Percentiles rank a stretch among this genome's conserved stretches.
Conservation (phyloP, 2,797 vertebrate genomes). For the Etheostoma perlongum region DNA sequence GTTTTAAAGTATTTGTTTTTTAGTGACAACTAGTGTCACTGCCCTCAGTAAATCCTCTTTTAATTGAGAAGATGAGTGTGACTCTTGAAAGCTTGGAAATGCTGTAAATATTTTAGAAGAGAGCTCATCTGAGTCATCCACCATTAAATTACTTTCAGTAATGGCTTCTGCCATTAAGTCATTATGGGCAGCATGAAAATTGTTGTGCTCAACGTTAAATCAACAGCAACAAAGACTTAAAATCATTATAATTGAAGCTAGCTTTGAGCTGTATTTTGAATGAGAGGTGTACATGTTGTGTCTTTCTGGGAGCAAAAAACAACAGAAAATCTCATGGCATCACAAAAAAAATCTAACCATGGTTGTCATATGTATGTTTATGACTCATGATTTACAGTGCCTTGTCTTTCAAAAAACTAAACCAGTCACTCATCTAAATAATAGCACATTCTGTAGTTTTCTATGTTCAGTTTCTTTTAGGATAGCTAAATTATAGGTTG, state of each 20-base stretch:
- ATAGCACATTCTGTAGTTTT: constrained; percentile 66
- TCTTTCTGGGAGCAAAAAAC: constrained; percentile 32
- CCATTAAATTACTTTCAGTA: constrained; percentile 77
- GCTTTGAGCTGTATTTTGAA: constrained; percentile 43
- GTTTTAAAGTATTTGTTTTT: constrained; percentile 55
- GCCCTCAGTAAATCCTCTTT: constrained; percentile 53
- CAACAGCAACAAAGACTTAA: constrained; percentile 77
- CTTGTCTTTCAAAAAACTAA: constrained; percentile 64
- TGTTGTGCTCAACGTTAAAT: constrained; percentile 74
- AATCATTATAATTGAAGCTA: constrained; percentile 69
- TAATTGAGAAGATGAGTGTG: constrained; percentile 47
- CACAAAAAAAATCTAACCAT: constrained; percentile 27
- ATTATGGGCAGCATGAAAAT: constrained; percentile 79
- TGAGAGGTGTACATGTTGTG: constrained; percentile 40
- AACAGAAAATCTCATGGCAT: constrained; percentile 19
- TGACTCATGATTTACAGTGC: constrained; percentile 57
- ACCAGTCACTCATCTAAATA: constrained; percentile 66
- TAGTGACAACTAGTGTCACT: constrained; percentile 48
- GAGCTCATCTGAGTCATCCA: constrained; percentile 76
- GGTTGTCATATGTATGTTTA: constrained; percentile 33
- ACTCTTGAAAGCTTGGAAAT: constrained; percentile 66
- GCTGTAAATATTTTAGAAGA: constrained; percentile 76
- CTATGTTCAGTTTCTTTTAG: constrained; percentile 69
- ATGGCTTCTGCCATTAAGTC: constrained; percentile 78
- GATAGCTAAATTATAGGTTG: constrained; percentile 74